A percentile compares a stretch with the other conserved stretches of the same genome.
Evolutionary conservation across 2,113 vertebrate genomes (phyloP).

Genomic region (Fukomys damarensis): DNA sequence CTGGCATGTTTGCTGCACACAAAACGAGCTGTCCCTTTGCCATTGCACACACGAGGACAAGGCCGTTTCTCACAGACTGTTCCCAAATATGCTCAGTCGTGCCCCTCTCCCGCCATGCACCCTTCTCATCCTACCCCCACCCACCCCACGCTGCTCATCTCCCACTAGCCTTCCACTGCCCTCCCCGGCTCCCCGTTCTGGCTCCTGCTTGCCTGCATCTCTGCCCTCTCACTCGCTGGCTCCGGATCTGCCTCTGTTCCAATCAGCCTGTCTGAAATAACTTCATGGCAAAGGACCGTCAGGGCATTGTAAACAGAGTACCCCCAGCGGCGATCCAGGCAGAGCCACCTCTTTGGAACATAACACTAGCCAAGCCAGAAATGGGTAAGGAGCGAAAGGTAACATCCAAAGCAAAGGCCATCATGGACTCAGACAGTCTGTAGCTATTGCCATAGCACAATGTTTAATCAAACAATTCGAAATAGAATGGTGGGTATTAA

Average conservation of each 20-base stretch:
- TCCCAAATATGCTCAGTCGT: not conserved
- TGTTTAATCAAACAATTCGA: conserved; percentile 36
- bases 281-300: not conserved
- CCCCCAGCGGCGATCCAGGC: not conserved
- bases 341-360: not conserved
- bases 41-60: not conserved
- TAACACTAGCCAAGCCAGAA: not conserved
- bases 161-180: not conserved
- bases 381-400: not conserved
- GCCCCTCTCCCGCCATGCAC: not conserved
- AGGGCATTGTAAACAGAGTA: not conserved
- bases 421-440: not conserved
- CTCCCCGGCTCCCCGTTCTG: not conserved
- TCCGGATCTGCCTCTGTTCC: not conserved
- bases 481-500: not conserved
- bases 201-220: not conserved
- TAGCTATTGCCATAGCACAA: not conserved
- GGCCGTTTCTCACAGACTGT: not conserved
- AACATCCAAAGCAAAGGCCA: conserved; percentile 11
- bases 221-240: not conserved
- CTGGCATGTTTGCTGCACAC: not conserved
- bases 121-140: not conserved
- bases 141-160: not conserved
- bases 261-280: not conserved
- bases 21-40: conserved; percentile 32